A percentile compares a stretch with the other conserved stretches of the same genome.
Evolutionary conservation across 1,140 invertebrate genomes (phyloP).

Genomic region (Hypothenemus hampei): DNA sequence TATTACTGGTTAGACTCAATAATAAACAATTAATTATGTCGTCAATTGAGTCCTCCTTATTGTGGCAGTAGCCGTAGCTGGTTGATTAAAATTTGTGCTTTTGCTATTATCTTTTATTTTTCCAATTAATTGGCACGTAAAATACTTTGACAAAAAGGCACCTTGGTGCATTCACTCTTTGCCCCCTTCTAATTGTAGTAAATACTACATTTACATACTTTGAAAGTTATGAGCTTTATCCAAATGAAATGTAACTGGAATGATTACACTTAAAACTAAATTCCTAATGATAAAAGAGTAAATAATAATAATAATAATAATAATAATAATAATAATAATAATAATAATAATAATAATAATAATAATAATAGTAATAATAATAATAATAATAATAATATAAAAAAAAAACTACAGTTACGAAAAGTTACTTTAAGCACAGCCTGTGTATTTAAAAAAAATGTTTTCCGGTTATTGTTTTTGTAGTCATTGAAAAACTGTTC

Average conservation of each 20-base stretch:
- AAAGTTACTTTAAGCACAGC: slow-evolving; percentile 38
- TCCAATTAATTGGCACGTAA: slow-evolving; percentile 35
- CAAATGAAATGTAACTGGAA: slow-evolving; percentile 31
- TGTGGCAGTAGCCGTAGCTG: slow-evolving; percentile 40
- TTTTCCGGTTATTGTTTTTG: slow-evolving; percentile 25
- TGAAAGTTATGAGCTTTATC: not conserved
- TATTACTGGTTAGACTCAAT: not conserved
- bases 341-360: slow-evolving; percentile 24
- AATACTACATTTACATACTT: too few species aligned
- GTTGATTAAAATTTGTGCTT: slow-evolving; percentile 30
- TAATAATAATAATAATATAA: slow-evolving; percentile 16
- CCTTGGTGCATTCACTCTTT: slow-evolving; percentile 27
- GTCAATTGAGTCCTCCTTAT: too few species aligned
- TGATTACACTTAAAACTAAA: slow-evolving; percentile 35
- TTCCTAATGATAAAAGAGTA: slow-evolving; percentile 33
- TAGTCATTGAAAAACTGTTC: slow-evolving; percentile 23
- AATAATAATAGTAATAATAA: too few species aligned
- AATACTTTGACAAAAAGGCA: slow-evolving; percentile 40
- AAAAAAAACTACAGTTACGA: slow-evolving; percentile 27
- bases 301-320: slow-evolving; percentile 25
- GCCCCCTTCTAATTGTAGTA: not conserved
- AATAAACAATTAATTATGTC: too few species aligned
- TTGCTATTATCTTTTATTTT: slow-evolving; percentile 6
- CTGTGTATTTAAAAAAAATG: slow-evolving; percentile 35
- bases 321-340: slow-evolving; percentile 7